Conservation (phyloP, 2,113 vertebrate species). For the Onychostruthus taczanowskii region DNA sequence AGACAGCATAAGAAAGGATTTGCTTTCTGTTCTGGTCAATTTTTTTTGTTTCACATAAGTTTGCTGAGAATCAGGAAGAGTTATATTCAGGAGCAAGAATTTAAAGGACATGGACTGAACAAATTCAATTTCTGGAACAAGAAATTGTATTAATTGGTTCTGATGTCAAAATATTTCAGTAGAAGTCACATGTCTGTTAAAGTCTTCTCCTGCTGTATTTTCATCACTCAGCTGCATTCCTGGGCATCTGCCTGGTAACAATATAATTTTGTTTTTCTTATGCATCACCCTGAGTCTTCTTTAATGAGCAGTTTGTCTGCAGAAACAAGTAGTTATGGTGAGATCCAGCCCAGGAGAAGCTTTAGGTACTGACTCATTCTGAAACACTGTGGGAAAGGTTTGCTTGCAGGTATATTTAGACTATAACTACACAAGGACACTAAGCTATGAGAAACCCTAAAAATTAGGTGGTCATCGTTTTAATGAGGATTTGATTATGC, state of each 20-base stretch:
- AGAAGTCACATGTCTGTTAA: not conserved
- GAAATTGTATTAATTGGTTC: not conserved
- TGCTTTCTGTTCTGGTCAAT: not conserved
- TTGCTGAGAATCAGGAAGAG: not conserved
- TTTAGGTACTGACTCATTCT: conserved; percentile 14
- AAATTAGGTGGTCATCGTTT: not conserved
- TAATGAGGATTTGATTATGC: conserved; percentile 6
- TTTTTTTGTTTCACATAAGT: not conserved
- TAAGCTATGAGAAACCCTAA: not conserved
- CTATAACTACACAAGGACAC: not conserved
- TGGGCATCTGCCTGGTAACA: conserved; percentile 13
- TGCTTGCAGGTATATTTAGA: conserved; percentile 2
- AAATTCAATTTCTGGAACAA: not conserved
- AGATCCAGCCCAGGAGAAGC: not conserved
- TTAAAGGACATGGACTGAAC: not conserved
- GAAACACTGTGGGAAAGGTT: not conserved
- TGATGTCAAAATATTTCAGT: not conserved
- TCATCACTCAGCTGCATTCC: not conserved
- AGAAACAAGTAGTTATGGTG: not conserved
- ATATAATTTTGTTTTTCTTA: not conserved
- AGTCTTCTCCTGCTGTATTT: not conserved
- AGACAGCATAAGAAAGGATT: not conserved
- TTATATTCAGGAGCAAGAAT: not conserved
- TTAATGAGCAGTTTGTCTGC: not conserved
- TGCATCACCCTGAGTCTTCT: not conserved